Base-by-base conservation (phyloP, 2,113 vertebrate genomes). In the Zonotrichia leucophrys region DNA sequence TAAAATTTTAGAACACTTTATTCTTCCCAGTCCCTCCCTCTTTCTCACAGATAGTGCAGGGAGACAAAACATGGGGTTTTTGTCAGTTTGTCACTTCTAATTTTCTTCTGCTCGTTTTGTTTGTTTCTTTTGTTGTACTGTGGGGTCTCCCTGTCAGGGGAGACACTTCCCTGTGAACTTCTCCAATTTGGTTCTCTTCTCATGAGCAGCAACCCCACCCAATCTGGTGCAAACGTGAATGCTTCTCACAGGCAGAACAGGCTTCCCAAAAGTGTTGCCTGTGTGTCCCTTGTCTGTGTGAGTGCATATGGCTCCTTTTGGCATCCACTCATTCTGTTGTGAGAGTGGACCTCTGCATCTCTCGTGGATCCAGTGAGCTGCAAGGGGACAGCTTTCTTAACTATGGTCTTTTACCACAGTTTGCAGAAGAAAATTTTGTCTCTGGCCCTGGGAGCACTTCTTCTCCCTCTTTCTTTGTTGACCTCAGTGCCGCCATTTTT, bases 141-240 rank as follows among this genome's bases (percentile, higher is more conserved):
- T 23, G 28, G 18, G 18, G 14, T 42, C 9, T 11, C 27, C 11
- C 8, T 1, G 0, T 22, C 16, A 42, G 1, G 3, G 46, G 35
- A 50, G 17, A 27, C 23, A 18, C 8, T 52, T 42, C 30, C 28
- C 47, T 23, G 8, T 42, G 46, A 52, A 24, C 6, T 30, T 30
- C 20, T 62, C 31, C 15, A 30, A 3, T 30, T 52, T 20, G 31
- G 8, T 35, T 60, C 13, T 15, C 16, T 60, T 31, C 37, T 42
- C 46, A 35, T 3, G 10, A 42, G 46, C 37, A 30, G 24, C 35
- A 60, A 7, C 46, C 4, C 20, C 0, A 1, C 20, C 31, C 20
- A 62, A 9, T 35, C 31, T 37, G 37, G 15, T 41, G 16, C 10
- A 44, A 60, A 35, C 0, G 0, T 42, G 53, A 82, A 12, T 20